A percentile compares a stretch with the other conserved stretches of the same genome.
Conservation (phyloP, 2,113 vertebrate species). For the Axis porcinus region DNA sequence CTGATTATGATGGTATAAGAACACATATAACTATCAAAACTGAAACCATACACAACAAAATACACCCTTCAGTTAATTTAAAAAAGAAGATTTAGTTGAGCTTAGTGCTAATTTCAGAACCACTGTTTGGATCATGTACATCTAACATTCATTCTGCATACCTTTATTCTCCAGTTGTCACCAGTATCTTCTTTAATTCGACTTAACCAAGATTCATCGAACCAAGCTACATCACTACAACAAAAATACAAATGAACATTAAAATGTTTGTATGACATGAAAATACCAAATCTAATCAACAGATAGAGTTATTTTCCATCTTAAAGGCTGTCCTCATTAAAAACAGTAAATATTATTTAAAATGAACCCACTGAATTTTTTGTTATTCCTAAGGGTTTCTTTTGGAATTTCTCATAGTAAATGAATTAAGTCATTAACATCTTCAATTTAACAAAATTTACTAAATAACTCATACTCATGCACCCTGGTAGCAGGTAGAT, state of each 20-base stretch:
- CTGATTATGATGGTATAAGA: background rate
- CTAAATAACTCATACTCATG: background rate
- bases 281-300: background rate
- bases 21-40: background rate
- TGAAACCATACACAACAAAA: constrained; percentile 21
- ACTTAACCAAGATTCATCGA: constrained; percentile 89
- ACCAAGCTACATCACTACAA: constrained; percentile 93
- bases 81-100: background rate
- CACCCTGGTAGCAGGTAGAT: background rate
- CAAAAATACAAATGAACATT: constrained; percentile 39
- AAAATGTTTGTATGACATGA: background rate
- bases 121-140: background rate
- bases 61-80: background rate
- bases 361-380: background rate
- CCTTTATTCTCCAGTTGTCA: constrained; percentile 98
- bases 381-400: background rate
- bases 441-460: constrained; percentile 31
- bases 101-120: background rate
- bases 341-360: background rate
- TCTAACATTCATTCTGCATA: constrained; percentile 69
- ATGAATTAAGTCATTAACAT: background rate
- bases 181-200: constrained; percentile 95
- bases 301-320: background rate
- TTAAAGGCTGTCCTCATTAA: background rate
- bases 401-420: constrained; percentile 8